A percentile compares a stretch with the other conserved stretches of the same genome.
Evolutionary conservation across 2,797 vertebrate genomes (phyloP).

Genomic region (Macropodus opercularis): DNA sequence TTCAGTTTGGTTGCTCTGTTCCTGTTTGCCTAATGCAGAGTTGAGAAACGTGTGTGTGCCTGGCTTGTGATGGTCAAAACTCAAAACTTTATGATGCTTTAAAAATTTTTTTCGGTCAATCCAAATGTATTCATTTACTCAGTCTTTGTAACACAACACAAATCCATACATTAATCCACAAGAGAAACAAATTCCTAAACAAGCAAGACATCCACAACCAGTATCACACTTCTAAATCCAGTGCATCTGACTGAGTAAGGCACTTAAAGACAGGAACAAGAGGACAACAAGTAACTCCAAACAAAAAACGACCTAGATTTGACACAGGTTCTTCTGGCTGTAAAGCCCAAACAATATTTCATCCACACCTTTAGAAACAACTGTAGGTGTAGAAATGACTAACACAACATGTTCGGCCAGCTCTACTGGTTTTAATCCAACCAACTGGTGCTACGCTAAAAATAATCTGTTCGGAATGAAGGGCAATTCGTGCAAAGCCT

Average conservation of each 20-base stretch:
- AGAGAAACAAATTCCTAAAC: background rate
- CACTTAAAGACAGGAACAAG: background rate
- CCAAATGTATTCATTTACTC: background rate
- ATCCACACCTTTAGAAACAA: conserved; percentile 21
- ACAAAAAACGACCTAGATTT: background rate
- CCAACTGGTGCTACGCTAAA: conserved; percentile 30
- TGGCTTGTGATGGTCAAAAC: conserved; percentile 30
- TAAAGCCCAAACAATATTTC: background rate
- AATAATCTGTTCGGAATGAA: conserved; percentile 47
- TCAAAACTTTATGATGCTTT: conserved; percentile 1
- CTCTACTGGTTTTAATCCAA: conserved; percentile 61
- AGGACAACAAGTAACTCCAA: background rate
- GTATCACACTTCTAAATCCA: conserved; percentile 1
- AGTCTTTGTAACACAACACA: background rate
- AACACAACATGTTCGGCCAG: conserved; percentile 70
- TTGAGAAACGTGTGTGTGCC: conserved; percentile 36
- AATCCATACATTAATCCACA: conserved; percentile 1
- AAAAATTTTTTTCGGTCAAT: background rate
- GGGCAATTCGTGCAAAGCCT: conserved; percentile 37
- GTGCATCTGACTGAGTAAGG: background rate
- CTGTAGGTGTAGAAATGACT: conserved; percentile 39
- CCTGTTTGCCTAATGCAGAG: conserved; percentile 38
- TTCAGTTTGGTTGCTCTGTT: conserved; percentile 41
- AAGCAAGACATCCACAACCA: background rate
- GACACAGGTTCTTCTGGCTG: background rate